Conservation (phyloP, 2,797 vertebrate species). For the Brachyrhaphis roseni region DNA sequence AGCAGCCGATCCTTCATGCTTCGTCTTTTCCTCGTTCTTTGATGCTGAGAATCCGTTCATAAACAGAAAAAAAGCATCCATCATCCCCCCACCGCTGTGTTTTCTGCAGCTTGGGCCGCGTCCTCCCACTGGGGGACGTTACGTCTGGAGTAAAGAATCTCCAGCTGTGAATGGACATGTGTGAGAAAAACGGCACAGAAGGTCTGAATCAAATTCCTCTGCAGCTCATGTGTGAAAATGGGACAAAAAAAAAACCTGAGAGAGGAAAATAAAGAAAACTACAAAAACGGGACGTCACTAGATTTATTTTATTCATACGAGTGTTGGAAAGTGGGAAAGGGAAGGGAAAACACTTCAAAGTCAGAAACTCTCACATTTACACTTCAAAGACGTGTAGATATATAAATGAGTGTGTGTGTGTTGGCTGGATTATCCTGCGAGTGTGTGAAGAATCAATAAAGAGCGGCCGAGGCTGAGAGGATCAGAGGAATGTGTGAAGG, state of each 20-base stretch:
- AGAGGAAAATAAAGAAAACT: not conserved
- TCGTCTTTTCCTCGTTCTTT: not conserved
- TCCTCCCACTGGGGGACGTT: not conserved
- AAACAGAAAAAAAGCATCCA: not conserved
- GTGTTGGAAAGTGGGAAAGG: constrained; percentile 39
- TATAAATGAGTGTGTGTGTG: constrained; percentile 26
- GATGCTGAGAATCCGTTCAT: not conserved
- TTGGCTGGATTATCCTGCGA: constrained; percentile 33
- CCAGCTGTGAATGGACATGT: not conserved
- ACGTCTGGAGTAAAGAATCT: constrained; percentile 4
- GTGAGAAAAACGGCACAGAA: not conserved
- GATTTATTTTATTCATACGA: constrained; percentile 32
- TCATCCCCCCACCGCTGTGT: not conserved
- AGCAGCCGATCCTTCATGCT: not conserved
- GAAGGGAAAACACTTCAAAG: constrained; percentile 54
- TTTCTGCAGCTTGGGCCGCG: not conserved
- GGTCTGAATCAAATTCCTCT: not conserved
- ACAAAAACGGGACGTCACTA: not conserved
- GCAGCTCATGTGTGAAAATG: not conserved
- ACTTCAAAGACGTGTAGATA: constrained; percentile 52
- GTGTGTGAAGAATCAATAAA: constrained; percentile 58
- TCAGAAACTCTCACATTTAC: constrained; percentile 11
- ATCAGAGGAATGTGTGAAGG: constrained; percentile 57
- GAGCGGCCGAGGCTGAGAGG: constrained; percentile 2
- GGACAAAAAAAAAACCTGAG: not conserved